Conservation (phyloP, 2,888 invertebrate genomes). For the Mesoligia furuncula region DNA sequence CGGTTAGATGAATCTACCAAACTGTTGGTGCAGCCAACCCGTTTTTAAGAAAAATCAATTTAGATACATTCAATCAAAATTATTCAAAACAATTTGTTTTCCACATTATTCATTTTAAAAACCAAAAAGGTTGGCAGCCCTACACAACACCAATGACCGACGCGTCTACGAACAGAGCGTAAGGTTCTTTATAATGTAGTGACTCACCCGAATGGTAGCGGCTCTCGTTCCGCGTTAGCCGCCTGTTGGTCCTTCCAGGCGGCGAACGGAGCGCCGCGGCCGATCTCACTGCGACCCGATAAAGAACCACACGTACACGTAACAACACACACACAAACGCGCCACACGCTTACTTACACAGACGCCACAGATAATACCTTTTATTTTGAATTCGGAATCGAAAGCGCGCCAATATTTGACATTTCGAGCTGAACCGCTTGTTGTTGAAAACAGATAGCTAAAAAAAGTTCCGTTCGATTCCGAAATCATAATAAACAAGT, state of each 20-base stretch:
- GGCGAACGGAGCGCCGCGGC: constrained; percentile 89
- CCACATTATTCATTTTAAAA: constrained; percentile 22
- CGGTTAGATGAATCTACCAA: not conserved
- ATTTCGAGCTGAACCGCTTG: constrained; percentile 6
- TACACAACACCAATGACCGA: constrained; percentile 72
- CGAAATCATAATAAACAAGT: constrained; percentile 69
- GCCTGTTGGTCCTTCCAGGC: constrained; percentile 95
- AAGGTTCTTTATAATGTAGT: constrained; percentile 73
- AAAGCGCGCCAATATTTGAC: constrained; percentile 47
- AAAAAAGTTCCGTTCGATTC: constrained; percentile 64
- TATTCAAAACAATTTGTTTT: not conserved
- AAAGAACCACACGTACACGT: constrained; percentile 88
- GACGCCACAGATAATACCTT: constrained; percentile 59
- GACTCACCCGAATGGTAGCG: constrained; percentile 98
- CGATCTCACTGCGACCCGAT: constrained; percentile 90
- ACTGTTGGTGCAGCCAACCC: not conserved
- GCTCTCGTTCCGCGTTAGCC: constrained; percentile 98
- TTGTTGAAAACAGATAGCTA: constrained; percentile 11
- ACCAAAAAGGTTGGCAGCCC: constrained; percentile 55
- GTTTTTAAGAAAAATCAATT: not conserved
- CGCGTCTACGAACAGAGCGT: constrained; percentile 70
- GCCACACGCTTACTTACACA: constrained; percentile 67
- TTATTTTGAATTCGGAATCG: constrained; percentile 72
- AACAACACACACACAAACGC: constrained; percentile 76
- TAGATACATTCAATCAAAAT: not conserved